Evolutionary conservation across 2,113 vertebrate species (phyloP).

Genomic region (Bostrychus sinensis): DNA sequence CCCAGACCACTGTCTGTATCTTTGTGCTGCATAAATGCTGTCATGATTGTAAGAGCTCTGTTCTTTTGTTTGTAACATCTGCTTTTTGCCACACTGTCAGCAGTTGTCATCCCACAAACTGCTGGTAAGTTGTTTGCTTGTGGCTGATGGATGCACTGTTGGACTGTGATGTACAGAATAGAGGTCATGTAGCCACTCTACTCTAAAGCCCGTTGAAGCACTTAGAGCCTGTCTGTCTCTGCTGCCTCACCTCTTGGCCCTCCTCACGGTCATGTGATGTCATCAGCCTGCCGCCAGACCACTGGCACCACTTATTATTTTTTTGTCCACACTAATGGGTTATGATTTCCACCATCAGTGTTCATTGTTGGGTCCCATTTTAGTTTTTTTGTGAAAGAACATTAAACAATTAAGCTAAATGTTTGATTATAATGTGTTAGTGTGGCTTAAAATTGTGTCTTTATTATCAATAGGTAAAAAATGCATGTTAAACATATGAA

Average conservation of each 20-base stretch:
- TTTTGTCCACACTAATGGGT: too few species aligned
- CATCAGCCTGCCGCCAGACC: background rate
- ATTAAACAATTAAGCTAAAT: too few species aligned
- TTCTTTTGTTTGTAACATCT: conserved; percentile 37
- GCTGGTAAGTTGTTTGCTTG: conserved; percentile 63
- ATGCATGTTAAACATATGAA: too few species aligned
- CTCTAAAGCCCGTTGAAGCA: background rate
- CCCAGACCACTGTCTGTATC: background rate
- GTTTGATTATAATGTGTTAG: too few species aligned
- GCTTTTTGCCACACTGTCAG: conserved; percentile 56
- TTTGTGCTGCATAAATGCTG: conserved; percentile 38
- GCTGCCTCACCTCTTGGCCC: too few species aligned
- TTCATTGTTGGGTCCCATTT: too few species aligned
- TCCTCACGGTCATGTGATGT: too few species aligned
- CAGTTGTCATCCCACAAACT: conserved; percentile 65
- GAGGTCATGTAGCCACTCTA: background rate
- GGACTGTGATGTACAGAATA: conserved; percentile 4
- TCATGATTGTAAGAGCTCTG: conserved; percentile 57
- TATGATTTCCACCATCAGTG: too few species aligned
- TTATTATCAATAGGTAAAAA: too few species aligned
- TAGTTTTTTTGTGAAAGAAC: too few species aligned
- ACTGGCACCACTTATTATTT: background rate
- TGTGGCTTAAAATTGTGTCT: too few species aligned
- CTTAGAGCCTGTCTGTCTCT: background rate
- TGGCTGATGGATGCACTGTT: conserved; percentile 20